Conservation (phyloP, 1,140 invertebrate species). For the Orchesella cincta region DNA sequence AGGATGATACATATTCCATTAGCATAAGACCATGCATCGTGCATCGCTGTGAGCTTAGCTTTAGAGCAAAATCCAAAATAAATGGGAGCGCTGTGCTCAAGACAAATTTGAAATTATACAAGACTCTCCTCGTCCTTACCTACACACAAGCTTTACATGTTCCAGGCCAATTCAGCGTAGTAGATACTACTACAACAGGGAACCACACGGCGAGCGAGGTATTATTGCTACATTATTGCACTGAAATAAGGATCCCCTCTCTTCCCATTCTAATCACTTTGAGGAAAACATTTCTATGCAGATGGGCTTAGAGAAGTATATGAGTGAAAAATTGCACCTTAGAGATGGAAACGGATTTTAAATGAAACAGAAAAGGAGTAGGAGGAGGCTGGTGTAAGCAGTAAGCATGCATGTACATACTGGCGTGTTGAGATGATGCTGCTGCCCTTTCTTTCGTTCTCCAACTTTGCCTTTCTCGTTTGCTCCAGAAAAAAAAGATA, state of each 20-base stretch:
- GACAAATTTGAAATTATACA: too few relatives aligned
- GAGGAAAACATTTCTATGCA: constrained; percentile 22
- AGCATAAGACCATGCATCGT: too few relatives aligned
- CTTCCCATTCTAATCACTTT: constrained; percentile 17
- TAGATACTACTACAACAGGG: too few relatives aligned
- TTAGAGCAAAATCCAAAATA: too few relatives aligned
- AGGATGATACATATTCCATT: too few relatives aligned
- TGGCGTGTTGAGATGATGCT: constrained; percentile 3
- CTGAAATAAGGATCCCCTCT: not conserved
- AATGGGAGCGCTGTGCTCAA: too few relatives aligned
- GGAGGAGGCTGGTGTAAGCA: not conserved
- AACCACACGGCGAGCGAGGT: too few relatives aligned
- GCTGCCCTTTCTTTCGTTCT: not conserved
- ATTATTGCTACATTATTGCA: constrained; percentile 10
- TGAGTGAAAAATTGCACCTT: constrained; percentile 28
- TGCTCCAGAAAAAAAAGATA: constrained; percentile 16
- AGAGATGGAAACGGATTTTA: constrained; percentile 22
- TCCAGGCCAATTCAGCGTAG: too few relatives aligned
- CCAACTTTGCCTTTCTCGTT: not conserved
- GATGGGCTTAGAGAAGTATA: not conserved
- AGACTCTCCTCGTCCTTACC: too few relatives aligned
- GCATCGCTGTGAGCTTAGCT: too few relatives aligned
- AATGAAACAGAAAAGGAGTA: constrained; percentile 25
- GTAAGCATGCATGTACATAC: not conserved
- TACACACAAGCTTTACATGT: too few relatives aligned